Evolutionary conservation across 2,797 vertebrate species (phyloP), one percentile per base, ranked within the genome.

Genomic region (Jordanella pulchra): DNA sequence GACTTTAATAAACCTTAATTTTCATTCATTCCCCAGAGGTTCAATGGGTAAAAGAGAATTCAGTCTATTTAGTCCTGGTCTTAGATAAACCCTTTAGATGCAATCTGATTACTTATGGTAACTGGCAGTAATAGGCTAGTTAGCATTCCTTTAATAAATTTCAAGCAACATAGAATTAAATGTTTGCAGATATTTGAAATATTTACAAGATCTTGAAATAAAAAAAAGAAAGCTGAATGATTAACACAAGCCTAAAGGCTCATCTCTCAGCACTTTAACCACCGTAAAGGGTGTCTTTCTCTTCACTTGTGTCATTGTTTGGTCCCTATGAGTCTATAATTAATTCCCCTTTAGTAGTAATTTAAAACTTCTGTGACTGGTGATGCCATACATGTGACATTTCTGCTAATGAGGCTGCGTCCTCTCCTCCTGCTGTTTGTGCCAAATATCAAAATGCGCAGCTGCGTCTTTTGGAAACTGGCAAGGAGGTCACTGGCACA

Each of bases 301-400:
- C 71, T 65, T 6, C 45, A 54, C 71, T 77, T 53, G 25, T 25
- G 27, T 80, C 54, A 15, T 47, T 50, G 15, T 7, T 50, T 45
- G 61, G 53, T 60, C 58, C 67, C 50, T 54, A 15, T 28, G 65
- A 21, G 21, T 67, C 56, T 47, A 27, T 58, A 63, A 28, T 28
- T 30, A 67, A 65, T 55, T 65, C 70, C 76, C 77, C 79, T 74
- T 70, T 66, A 63, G 74, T 72, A 45, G 30, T 45, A 67, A 73
- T 70, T 60, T 75, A 70, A 73, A 80, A 77, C 55, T 77, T 85
- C 79, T 81, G 83, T 69, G 73, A 69, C 28, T 39, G 60, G 69
- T 82, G 88, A 88, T 58, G 76, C 74, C 84, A 86, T 69, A 67
- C 67, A 80, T 78, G 80, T 89, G 89, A 91, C 91, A 91, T 93